Evolutionary conservation across 2,113 vertebrate species (phyloP), one percentile per base, ranked within the genome.

Genomic region (Sander lucioperca): DNA sequence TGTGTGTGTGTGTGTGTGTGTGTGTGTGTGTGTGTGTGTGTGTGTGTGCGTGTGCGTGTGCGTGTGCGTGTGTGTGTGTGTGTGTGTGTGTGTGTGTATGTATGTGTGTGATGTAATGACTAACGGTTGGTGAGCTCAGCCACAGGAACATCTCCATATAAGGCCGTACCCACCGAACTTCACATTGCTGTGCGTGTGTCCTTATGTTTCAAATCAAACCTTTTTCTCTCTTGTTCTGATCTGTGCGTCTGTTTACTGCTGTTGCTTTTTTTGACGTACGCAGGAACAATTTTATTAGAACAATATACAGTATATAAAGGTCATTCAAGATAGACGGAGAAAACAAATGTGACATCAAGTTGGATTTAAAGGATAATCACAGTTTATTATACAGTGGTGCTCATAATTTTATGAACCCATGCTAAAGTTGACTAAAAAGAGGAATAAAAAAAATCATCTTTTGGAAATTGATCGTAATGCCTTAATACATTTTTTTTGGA

Each of bases 141-240:
- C 53, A 84, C 83, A 89, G 87, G 90, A 90, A 88, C 64, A 68
- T 72, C 61, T 83, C 87, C 87, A 90, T 78, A 74, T 84, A 86
- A 70, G 90, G 88, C 47, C 15, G 18, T 61, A 79, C 69, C 51
- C 74, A 27, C 33, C 30, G n/a, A 45, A 27, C 61, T 75, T 51
- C 67, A 53, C 58, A 23, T 78, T 30, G 30, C 13, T 64, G 48
- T 75, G 69, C 21, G 47, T 75, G 61, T 82, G 51, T 77, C 39
- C 45, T 82, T 18, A 14, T 65, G 72, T 75, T 79, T 59, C 68
- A 85, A 66, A 82, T 82, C 45, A 47, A 48, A 58, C 62, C 2
- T 19, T 67, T 77, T 82, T 84, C 70, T 65, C 45, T 67, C 30
- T 0, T 2, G 11, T 33, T 63, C 48, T 39, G 50, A 77, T 69